A percentile compares a stretch with the other conserved stretches of the same genome.
These are phyloP conservation scores for Chymomyza amoena DNA, from an alignment of 2,888 invertebrate species.

Conservation along the genomic window DNA sequence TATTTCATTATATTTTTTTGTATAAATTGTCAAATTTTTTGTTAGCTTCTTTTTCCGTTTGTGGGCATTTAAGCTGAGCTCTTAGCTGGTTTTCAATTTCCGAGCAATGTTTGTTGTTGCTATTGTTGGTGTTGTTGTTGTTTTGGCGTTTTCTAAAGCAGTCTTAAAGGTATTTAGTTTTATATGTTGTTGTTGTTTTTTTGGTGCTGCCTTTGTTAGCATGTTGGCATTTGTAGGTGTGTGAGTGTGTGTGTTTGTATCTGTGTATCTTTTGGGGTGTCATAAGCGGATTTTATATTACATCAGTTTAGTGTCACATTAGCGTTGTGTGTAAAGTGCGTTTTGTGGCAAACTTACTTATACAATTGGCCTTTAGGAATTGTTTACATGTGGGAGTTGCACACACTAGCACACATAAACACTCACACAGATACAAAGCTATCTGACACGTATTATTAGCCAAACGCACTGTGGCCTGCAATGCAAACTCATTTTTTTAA, in stretches of 20 bases:
- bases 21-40: constrained; percentile 23
- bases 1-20: constrained; percentile 21
- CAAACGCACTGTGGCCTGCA: not conserved
- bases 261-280: constrained; percentile 45
- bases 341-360: not conserved
- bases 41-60: constrained; percentile 23
- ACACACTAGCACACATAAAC: not conserved
- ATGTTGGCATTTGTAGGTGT: not conserved
- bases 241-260: not conserved
- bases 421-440: not conserved
- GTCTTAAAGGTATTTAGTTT: constrained; percentile 52
- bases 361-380: not conserved
- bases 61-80: constrained; percentile 61
- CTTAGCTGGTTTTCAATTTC: constrained; percentile 69
- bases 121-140: not conserved
- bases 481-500: not conserved
- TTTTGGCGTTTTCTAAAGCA: constrained; percentile 25
- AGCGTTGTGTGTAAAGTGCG: constrained; percentile 31
- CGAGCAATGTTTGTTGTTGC: constrained; percentile 30
- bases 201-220: constrained; percentile 40
- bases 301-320: constrained; percentile 73
- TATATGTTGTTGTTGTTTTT: constrained; percentile 14
- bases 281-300: constrained; percentile 68
- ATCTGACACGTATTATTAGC: not conserved
- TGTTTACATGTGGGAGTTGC: not conserved